Base-by-base conservation (phyloP, 2,888 invertebrate genomes). In the Thalpophila matura region DNA sequence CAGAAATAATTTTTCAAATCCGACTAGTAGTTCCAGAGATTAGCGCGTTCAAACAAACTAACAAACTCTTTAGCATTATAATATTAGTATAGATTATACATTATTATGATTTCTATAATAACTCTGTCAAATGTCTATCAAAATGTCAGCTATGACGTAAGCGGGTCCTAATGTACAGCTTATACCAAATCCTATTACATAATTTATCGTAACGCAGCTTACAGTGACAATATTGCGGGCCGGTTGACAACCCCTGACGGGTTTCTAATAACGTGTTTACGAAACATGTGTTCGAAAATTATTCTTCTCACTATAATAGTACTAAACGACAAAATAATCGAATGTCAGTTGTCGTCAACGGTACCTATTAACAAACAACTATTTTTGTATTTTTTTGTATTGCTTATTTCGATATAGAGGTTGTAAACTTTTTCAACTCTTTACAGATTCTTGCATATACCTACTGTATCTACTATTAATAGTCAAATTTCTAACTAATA, bases 191-290 rank as follows among this genome's bases (percentile, higher is more conserved):
- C 57, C 46, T 42, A 24, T 58, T 58, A 46, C 59, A 38, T 57
- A 42, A 58, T 68, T 40, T 63, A 47, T 68, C 26, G 26, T 43
- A 33, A 33, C 38, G 33, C 64, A 63, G 64, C 61, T 69, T 50
- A 35, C 31, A 33, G 33, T 29, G 38, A 61, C 65, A 69, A 38
- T 45, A 50, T 61, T 16, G 27, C 50, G 37, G 45, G 26, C 46
- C 49, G 27, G 35, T 16, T 55, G 64, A 51, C 56, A 50, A 12
- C 16, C 20, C 16, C 12, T 14, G 43, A 50, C 67, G 40, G 55
- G 22, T 37, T 12, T 47, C 22, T 51, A 56, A 71, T 68, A 68
- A 71, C 31, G n/a, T 18, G 46, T 22, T 29, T 68, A 38, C 31
- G 27, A 46, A 57, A 58, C 58, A 35, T 29, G 33, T 27, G 40